Conservation (phyloP, 2,797 vertebrate species). For the Orientallactaga sibirica region DNA sequence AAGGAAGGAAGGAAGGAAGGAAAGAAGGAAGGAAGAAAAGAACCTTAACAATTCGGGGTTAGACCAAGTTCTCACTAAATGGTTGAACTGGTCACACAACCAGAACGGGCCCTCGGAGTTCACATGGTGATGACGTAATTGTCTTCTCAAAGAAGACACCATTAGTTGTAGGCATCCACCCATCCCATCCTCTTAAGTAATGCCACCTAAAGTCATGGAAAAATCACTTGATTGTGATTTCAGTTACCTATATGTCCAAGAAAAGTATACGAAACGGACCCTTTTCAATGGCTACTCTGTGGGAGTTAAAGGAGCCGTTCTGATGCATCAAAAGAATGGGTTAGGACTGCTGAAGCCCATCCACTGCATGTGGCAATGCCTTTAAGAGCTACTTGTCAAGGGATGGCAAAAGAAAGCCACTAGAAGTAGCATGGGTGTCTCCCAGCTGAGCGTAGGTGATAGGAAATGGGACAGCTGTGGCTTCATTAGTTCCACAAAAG, state of each 20-base stretch:
- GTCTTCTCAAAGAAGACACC: conserved; percentile 46
- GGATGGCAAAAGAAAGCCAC: conserved; percentile 27
- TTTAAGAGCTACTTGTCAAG: conserved; percentile 52
- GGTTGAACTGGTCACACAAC: neutral
- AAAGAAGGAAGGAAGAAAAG: too few species aligned
- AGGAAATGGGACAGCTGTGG: conserved; percentile 45
- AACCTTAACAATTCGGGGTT: neutral
- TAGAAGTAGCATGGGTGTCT: conserved; percentile 47
- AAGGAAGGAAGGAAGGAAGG: too few species aligned
- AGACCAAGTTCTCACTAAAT: conserved; percentile 35
- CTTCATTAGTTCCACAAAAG: conserved; percentile 65
- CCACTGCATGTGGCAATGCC: conserved; percentile 28
- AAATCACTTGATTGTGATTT: conserved; percentile 21
- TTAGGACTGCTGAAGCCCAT: conserved; percentile 38
- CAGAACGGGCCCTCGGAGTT: neutral
- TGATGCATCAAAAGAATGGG: conserved; percentile 62
- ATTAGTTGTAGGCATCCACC: neutral
- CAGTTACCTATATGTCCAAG: neutral
- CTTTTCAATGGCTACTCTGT: conserved; percentile 43
- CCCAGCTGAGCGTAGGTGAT: conserved; percentile 36
- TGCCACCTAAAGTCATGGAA: neutral
- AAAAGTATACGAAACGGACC: conserved; percentile 50
- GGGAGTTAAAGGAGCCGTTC: conserved; percentile 25
- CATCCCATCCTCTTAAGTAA: conserved; percentile 13
- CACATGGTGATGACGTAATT: neutral